Conservation (phyloP, 2,113 vertebrate species). For the Pseudorasbora parva region DNA sequence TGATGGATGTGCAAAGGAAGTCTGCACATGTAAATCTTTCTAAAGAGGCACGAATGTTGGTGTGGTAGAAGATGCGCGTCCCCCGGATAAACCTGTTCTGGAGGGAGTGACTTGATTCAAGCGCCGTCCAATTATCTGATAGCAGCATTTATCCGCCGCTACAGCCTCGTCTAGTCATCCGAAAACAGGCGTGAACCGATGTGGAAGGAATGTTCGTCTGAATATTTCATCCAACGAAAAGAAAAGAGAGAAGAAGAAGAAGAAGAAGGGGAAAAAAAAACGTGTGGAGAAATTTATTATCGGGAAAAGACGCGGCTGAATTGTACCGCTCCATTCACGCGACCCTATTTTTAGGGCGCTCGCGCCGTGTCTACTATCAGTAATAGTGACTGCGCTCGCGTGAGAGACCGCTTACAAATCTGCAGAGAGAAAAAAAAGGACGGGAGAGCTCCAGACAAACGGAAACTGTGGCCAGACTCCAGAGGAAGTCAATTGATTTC, state of each 20-base stretch:
- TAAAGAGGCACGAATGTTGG: neutral
- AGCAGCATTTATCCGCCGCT: slow-evolving; percentile 71
- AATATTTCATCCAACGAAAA: slow-evolving; percentile 44
- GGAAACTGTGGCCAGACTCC: slow-evolving; percentile 37
- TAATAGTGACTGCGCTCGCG: slow-evolving; percentile 54
- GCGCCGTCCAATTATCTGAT: slow-evolving; percentile 73
- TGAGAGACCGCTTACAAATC: slow-evolving; percentile 61
- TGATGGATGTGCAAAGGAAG: neutral
- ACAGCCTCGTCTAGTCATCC: slow-evolving; percentile 69
- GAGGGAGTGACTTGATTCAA: slow-evolving; percentile 75
- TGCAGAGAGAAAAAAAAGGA: slow-evolving; percentile 38
- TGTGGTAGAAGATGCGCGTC: slow-evolving; percentile 25
- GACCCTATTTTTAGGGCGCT: slow-evolving; percentile 63
- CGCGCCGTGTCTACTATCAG: slow-evolving; percentile 63
- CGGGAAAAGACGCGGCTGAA: slow-evolving; percentile 51
- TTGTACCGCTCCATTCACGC: slow-evolving; percentile 70
- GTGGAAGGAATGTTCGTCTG: slow-evolving; percentile 29
- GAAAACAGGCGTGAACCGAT: slow-evolving; percentile 44
- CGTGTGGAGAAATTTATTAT: slow-evolving; percentile 32
- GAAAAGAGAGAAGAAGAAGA: neutral
- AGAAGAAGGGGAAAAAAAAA: neutral
- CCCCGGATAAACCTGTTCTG: slow-evolving; percentile 66
- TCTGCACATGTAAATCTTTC: slow-evolving; percentile 1
- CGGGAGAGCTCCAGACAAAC: slow-evolving; percentile 50
- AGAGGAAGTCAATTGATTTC: slow-evolving; percentile 60